phyloP scores from a whole-genome alignment of 2,797 vertebrate species.

The Lithobates sylvaticus region DNA sequence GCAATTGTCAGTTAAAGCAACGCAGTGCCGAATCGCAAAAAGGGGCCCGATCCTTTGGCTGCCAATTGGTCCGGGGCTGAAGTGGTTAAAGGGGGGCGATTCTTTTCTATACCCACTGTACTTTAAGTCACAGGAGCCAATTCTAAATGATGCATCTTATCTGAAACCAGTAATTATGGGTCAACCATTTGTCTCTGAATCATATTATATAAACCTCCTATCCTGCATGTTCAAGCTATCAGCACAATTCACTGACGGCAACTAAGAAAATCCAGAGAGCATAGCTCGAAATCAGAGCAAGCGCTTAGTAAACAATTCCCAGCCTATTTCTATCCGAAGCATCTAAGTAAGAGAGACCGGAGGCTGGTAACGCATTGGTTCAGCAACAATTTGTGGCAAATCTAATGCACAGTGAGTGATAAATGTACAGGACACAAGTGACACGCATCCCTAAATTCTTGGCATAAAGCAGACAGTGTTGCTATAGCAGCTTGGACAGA shows the following conservation, averaged over 20 bases:
- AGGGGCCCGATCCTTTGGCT: no score
- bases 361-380: constrained; percentile 9
- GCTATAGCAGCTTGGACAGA: constrained; percentile 42
- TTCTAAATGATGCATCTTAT: no score
- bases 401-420: constrained; percentile 5
- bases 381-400: constrained; percentile 3
- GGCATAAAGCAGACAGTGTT: constrained; percentile 27
- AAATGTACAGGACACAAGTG: constrained; percentile 26
- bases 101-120: no score
- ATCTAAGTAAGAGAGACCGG: background rate
- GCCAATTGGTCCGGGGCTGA: no score
- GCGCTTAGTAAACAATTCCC: constrained; percentile 16
- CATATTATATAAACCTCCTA: no score
- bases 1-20: no score
- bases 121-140: no score
- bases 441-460: constrained; percentile 3
- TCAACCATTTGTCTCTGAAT: no score
- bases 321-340: background rate
- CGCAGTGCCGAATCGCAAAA: no score
- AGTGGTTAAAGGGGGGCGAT: no score
- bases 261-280: background rate
- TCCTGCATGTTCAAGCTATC: background rate
- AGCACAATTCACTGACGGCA: background rate
- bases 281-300: background rate
- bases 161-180: no score